These are phyloP conservation scores for Platycercus adscitus DNA, from an alignment of 2,113 vertebrate species.

Conservation along the genomic window DNA sequence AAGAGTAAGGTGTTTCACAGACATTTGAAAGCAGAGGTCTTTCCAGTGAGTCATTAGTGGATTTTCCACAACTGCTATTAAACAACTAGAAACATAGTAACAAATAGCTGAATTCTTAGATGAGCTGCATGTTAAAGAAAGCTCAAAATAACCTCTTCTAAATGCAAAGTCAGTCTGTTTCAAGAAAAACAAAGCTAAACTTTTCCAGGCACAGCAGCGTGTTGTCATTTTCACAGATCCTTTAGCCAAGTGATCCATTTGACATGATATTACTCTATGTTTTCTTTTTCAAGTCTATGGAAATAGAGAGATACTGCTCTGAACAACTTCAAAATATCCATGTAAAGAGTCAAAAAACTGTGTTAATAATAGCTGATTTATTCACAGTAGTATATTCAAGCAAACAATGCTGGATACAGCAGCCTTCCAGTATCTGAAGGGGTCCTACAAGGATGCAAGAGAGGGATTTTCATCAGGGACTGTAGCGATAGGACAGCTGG, in stretches of 20 bases:
- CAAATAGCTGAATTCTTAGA: background rate
- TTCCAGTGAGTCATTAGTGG: conserved; percentile 66
- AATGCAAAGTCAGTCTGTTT: background rate
- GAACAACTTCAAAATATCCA: background rate
- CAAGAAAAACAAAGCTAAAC: background rate
- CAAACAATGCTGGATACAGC: background rate
- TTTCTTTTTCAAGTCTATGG: background rate
- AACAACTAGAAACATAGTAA: background rate
- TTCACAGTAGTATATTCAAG: background rate
- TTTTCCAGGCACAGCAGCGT: rapidly evolving
- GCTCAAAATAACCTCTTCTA: background rate
- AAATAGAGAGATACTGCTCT: background rate
- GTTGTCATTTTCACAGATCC: background rate
- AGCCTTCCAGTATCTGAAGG: background rate
- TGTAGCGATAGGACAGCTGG: background rate
- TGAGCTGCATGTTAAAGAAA: background rate
- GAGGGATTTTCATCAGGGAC: background rate
- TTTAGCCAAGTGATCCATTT: background rate
- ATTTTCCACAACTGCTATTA: conserved; percentile 53
- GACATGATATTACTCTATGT: background rate
- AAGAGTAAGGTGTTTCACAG: conserved; percentile 15
- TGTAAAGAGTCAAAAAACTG: background rate
- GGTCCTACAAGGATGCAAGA: background rate
- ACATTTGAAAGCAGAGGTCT: conserved; percentile 30
- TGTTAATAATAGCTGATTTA: background rate